Conservation (phyloP, 2,113 vertebrate species). For the Cynopterus brachyotis region DNA sequence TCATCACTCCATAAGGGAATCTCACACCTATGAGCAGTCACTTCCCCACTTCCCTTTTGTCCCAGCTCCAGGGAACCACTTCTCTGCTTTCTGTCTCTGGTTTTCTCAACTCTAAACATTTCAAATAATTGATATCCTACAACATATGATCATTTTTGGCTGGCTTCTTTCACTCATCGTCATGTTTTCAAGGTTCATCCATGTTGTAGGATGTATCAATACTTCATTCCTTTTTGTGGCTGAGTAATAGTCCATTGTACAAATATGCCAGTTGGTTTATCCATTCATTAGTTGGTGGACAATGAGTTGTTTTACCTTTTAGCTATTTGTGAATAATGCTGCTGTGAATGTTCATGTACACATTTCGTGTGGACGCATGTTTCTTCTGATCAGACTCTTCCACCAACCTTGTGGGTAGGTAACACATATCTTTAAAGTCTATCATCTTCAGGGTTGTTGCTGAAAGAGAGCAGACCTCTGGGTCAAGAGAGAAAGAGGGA, state of each 20-base stretch:
- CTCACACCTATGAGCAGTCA: not conserved
- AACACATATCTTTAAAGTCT: not conserved
- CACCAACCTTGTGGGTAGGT: fast-evolving
- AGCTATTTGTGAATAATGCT: not conserved
- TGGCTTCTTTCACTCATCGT: too few species aligned
- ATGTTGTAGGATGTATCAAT: fast-evolving
- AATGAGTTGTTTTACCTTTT: fast-evolving
- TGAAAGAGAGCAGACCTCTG: not conserved
- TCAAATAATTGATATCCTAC: fast-evolving
- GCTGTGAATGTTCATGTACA: fast-evolving
- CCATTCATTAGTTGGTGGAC: fast-evolving
- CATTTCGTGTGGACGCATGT: fast-evolving
- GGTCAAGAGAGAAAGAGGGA: not conserved
- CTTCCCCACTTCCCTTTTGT: fast-evolving
- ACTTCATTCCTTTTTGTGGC: not conserved
- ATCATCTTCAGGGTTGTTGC: not conserved
- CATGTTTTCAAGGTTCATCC: not conserved
- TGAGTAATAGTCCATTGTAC: fast-evolving
- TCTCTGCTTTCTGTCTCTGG: not conserved
- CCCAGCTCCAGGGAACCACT: not conserved
- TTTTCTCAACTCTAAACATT: not conserved
- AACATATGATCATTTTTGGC: fast-evolving
- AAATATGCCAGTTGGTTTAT: fast-evolving
- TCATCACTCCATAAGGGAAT: not conserved
- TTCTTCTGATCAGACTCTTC: not conserved